Evolutionary conservation across 2,113 vertebrate genomes (phyloP).

Genomic region (Tretioscincus oriximinensis): DNA sequence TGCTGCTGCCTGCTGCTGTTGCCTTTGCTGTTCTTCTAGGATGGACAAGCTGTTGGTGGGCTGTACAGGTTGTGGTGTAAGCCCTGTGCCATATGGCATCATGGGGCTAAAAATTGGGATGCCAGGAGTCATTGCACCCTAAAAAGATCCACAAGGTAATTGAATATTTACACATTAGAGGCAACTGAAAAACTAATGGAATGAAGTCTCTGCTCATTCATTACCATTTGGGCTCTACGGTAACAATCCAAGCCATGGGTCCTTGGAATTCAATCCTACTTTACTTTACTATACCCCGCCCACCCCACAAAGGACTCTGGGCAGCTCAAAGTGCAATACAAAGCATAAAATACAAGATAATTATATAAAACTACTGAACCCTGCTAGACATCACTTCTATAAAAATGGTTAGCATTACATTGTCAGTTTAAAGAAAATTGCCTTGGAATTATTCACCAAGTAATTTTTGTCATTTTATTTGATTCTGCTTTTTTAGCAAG

Average conservation of each 20-base stretch:
- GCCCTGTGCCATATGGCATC: conserved; percentile 96
- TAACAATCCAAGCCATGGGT: not conserved
- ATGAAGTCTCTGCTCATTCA: not conserved
- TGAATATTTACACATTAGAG: not conserved
- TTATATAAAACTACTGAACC: too few species aligned
- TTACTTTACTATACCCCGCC: too few species aligned
- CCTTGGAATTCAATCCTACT: not conserved
- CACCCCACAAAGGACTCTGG: too few species aligned
- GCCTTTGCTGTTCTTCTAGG: conserved; percentile 91
- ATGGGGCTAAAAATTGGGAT: conserved; percentile 94
- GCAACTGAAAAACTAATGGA: not conserved
- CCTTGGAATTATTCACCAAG: not conserved
- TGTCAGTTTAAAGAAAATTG: not conserved
- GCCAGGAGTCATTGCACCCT: conserved; percentile 95
- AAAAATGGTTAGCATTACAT: not conserved
- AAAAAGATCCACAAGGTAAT: not conserved
- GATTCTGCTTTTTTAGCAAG: not conserved
- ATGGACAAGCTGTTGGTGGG: conserved; percentile 90
- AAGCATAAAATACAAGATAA: too few species aligned
- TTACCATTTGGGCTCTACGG: not conserved
- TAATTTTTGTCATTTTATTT: not conserved
- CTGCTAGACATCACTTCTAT: not conserved
- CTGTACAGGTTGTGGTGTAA: conserved; percentile 95
- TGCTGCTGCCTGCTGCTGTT: conserved; percentile 82
- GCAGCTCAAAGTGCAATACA: too few species aligned